phyloP scores from a whole-genome alignment of 2,113 vertebrate species.

The Indri indri region DNA sequence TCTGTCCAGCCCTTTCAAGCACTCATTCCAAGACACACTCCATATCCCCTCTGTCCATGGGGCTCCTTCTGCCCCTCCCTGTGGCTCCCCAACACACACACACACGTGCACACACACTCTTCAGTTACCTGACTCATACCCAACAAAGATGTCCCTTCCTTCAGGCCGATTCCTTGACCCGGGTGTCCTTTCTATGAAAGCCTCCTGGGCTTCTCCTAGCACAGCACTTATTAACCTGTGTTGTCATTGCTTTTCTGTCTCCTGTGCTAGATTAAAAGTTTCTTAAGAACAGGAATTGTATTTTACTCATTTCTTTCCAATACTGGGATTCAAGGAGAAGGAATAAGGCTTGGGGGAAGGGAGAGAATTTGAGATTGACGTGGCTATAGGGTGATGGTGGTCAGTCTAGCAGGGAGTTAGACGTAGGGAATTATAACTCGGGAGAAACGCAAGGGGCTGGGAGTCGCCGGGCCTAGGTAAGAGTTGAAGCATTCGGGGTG shows the following conservation, averaged over 20 bases:
- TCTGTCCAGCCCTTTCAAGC: not conserved
- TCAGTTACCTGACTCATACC: not conserved
- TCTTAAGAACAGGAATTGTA: not conserved
- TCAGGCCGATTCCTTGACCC: not conserved
- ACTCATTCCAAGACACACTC: not conserved
- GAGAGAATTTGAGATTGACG: not conserved
- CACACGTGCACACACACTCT: not conserved
- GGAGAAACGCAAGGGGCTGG: not conserved
- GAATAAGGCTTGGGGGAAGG: not conserved
- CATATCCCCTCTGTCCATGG: not conserved
- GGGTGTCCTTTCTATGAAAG: not conserved
- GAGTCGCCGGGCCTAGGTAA: not conserved
- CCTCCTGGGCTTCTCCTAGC: not conserved
- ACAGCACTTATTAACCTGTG: not conserved
- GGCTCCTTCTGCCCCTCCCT: not conserved
- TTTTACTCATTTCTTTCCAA: not conserved
- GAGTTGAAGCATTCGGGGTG: not conserved
- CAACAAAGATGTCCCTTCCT: not conserved
- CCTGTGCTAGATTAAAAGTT: not conserved
- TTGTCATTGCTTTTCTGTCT: not conserved
- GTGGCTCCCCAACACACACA: not conserved
- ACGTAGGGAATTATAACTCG: not conserved
- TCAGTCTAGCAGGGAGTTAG: not conserved
- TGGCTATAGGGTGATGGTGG: not conserved
- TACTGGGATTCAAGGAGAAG: not conserved